Evolutionary conservation across 2,797 vertebrate genomes (phyloP).

Genomic region (Telmatherina bonti): DNA sequence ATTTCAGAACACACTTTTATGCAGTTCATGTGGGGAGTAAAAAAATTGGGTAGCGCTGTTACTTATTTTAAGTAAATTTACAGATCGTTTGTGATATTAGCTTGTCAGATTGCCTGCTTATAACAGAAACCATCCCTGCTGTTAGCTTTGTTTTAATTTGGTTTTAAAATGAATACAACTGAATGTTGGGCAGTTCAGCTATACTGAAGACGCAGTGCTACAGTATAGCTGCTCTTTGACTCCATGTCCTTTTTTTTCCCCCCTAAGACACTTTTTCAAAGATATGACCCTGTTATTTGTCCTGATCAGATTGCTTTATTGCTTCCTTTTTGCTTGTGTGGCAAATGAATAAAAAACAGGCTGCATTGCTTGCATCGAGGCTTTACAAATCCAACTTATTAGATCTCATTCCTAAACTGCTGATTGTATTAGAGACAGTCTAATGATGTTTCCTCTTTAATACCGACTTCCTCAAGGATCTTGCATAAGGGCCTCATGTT

Average conservation of each 20-base stretch:
- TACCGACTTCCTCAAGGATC: conserved; percentile 73
- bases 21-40: background rate
- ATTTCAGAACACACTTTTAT: background rate
- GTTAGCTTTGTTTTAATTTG: background rate
- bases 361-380: conserved; percentile 30
- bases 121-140: background rate
- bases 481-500: conserved; percentile 65
- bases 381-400: conserved; percentile 45
- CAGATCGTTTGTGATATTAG: background rate
- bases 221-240: background rate
- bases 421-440: conserved; percentile 67
- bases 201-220: background rate
- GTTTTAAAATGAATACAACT: no score
- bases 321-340: conserved; percentile 8
- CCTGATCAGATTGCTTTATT: background rate
- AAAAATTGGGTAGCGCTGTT: background rate
- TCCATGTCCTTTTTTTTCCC: background rate
- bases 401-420: conserved; percentile 46
- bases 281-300: background rate
- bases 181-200: background rate
- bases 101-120: background rate
- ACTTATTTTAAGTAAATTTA: background rate
- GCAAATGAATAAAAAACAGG: conserved; percentile 40
- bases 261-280: background rate
- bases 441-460: conserved; percentile 74